These are phyloP conservation scores for Gnathonemus longibarbis DNA, from an alignment of 2,113 vertebrate genomes.

Conservation along the genomic window DNA sequence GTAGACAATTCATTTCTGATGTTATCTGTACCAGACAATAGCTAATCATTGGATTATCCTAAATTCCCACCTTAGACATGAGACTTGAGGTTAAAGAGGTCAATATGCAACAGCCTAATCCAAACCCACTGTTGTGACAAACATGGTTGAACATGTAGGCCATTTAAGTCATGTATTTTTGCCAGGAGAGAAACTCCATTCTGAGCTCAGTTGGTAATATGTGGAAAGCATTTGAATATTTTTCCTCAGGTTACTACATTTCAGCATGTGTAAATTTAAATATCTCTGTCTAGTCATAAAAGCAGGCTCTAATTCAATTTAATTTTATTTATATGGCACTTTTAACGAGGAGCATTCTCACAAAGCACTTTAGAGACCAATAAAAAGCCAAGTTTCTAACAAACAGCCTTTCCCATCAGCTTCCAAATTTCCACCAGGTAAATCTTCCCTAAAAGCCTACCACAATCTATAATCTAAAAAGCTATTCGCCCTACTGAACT, in stretches of 20 bases:
- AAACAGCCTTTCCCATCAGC: background rate
- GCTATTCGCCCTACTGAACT: background rate
- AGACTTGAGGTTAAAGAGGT: conserved; percentile 60
- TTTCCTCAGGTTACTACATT: background rate
- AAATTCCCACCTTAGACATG: conserved; percentile 65
- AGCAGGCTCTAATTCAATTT: background rate
- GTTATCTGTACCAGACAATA: conserved; percentile 59
- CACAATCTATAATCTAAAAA: background rate
- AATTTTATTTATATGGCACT: background rate
- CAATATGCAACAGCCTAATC: conserved; percentile 66
- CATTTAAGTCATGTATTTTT: background rate
- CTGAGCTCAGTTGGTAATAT: background rate
- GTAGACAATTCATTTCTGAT: conserved; percentile 46
- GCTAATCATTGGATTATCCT: conserved; percentile 67
- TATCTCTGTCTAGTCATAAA: background rate
- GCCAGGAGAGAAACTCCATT: background rate
- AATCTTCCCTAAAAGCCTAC: background rate
- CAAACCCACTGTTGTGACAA: conserved; percentile 40
- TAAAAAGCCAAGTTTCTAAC: background rate
- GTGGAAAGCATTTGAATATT: background rate
- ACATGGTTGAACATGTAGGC: conserved; percentile 18
- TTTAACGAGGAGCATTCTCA: background rate
- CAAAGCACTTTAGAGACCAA: background rate
- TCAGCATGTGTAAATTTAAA: background rate
- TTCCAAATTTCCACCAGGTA: background rate